A percentile compares a stretch with the other conserved stretches of the same genome.
phyloP scores from a whole-genome alignment of 2,888 invertebrate genomes.

The Tillus elongatus region DNA sequence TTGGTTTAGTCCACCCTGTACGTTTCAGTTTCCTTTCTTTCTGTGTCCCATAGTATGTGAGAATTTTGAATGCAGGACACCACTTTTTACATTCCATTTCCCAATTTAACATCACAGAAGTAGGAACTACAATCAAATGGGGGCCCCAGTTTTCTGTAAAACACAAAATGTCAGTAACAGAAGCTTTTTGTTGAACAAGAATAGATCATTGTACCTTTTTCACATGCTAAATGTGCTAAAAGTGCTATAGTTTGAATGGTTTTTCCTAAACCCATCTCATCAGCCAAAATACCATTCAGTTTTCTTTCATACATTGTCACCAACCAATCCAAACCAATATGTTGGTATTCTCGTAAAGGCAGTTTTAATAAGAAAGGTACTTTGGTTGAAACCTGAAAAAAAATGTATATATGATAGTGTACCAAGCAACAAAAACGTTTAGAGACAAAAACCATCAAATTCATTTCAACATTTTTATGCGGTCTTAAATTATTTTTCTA shows the following conservation, averaged over 20 bases:
- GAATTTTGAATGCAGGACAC: slow-evolving; percentile 98
- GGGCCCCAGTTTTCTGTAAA: slow-evolving; percentile 85
- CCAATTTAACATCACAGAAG: slow-evolving; percentile 99
- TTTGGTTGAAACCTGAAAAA: slow-evolving; percentile 70
- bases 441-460: slow-evolving; percentile 1
- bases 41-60: slow-evolving; percentile 95
- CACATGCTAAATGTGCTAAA: slow-evolving; percentile 87
- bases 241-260: slow-evolving; percentile 95
- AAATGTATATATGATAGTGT: neutral
- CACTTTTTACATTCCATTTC: slow-evolving; percentile 99
- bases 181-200: too few species aligned
- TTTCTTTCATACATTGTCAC: slow-evolving; percentile 92
- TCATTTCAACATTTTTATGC: too few species aligned
- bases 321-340: slow-evolving; percentile 95
- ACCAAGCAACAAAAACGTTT: too few species aligned
- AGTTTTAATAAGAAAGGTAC: slow-evolving; percentile 90
- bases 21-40: slow-evolving; percentile 89
- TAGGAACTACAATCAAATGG: slow-evolving; percentile 96
- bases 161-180: too few species aligned
- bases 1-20: slow-evolving; percentile 95
- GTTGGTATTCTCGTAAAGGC: slow-evolving; percentile 87
- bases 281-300: slow-evolving; percentile 91
- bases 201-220: slow-evolving; percentile 58
- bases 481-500: too few species aligned
- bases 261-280: slow-evolving; percentile 96